Percentiles rank a stretch among this genome's conserved stretches.
phyloP scores from a whole-genome alignment of 2,113 vertebrate genomes.

The Ailuropoda melanoleuca region DNA sequence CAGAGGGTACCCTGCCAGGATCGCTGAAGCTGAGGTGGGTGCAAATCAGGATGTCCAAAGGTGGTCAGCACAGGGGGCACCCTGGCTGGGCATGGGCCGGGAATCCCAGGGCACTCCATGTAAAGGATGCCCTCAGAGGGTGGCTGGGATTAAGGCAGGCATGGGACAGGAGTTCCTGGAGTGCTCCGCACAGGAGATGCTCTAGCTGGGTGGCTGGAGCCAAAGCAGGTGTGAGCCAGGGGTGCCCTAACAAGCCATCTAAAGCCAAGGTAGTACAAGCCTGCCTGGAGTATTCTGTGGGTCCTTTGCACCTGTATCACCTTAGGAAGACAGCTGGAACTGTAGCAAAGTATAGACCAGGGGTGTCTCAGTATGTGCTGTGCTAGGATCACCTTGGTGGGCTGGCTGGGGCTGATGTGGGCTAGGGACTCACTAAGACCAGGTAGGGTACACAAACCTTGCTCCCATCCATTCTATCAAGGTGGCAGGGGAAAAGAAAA shows the following conservation, averaged over 20 bases:
- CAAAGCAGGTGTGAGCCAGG: background rate
- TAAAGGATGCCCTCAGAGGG: background rate
- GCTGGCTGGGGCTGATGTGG: background rate
- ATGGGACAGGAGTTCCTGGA: background rate
- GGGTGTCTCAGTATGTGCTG: background rate
- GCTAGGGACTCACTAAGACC: background rate
- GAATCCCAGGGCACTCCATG: background rate
- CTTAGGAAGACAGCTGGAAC: background rate
- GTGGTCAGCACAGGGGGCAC: background rate
- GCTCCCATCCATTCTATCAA: background rate
- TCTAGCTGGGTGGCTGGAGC: background rate
- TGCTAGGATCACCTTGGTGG: background rate
- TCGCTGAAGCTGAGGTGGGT: background rate
- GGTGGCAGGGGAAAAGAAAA: background rate
- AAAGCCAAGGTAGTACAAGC: background rate
- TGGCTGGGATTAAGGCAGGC: background rate
- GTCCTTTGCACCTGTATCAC: background rate
- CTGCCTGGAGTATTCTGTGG: background rate
- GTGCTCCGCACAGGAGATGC: background rate
- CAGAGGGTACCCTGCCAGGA: background rate
- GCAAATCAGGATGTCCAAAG: background rate
- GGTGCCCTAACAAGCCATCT: background rate
- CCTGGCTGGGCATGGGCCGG: background rate
- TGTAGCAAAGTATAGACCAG: background rate
- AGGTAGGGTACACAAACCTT: background rate